Percentiles rank a stretch among this genome's conserved stretches.
phyloP scores from a whole-genome alignment of 2,113 vertebrate genomes.

The Mustela lutreola region DNA sequence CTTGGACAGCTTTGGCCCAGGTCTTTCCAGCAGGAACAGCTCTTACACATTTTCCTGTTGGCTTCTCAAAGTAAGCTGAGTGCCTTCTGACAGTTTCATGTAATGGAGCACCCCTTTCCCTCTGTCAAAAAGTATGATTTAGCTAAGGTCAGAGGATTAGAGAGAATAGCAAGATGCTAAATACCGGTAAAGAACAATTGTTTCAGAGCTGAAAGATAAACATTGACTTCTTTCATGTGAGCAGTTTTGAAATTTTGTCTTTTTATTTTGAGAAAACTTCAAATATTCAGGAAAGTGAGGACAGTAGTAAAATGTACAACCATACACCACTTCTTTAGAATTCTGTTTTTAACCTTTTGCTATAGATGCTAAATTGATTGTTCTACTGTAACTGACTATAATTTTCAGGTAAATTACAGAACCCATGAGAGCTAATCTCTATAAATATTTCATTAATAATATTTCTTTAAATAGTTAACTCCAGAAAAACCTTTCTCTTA shows the following conservation, averaged over 20 bases:
- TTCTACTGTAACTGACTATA: not conserved
- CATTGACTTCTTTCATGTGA: not conserved
- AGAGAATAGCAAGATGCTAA: not conserved
- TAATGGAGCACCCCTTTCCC: not conserved
- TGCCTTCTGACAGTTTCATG: not conserved
- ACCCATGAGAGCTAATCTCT: not conserved
- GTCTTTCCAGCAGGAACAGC: slow-evolving; percentile 36
- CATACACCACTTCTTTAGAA: not conserved
- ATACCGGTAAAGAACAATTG: not conserved
- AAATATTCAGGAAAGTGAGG: not conserved
- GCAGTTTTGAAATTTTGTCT: not conserved
- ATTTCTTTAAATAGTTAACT: not conserved
- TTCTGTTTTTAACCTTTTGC: slow-evolving; percentile 37
- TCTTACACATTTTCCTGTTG: not conserved
- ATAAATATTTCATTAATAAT: not conserved
- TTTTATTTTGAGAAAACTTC: slow-evolving; percentile 51
- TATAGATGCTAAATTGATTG: not conserved
- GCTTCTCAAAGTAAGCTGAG: not conserved
- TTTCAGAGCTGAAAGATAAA: not conserved
- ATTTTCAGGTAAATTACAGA: not conserved
- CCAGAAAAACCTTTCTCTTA: not conserved
- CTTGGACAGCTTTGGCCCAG: not conserved
- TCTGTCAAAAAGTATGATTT: not conserved
- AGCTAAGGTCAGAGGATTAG: not conserved
- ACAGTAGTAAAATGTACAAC: not conserved